phyloP scores from a whole-genome alignment of 1,140 invertebrate species.

The Mamestra configurata region DNA sequence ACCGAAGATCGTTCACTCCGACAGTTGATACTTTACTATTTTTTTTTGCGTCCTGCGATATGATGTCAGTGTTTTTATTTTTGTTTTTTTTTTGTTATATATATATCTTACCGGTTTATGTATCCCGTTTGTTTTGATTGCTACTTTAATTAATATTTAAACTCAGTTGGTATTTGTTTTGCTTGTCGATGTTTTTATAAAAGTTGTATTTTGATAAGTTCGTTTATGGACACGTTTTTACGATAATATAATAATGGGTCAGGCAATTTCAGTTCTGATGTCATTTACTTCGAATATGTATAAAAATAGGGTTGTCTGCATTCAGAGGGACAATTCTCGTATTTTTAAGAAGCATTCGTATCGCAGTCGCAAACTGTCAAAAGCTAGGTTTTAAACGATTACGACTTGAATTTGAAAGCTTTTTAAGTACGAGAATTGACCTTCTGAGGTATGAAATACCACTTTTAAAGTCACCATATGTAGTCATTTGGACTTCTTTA shows the following conservation, averaged over 20 bases:
- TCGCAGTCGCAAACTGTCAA: too few relatives aligned
- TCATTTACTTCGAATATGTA: not conserved
- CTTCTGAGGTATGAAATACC: not conserved
- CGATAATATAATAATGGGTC: conserved; percentile 2
- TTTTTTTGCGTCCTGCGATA: conserved; percentile 71
- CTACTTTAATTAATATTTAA: conserved; percentile 35
- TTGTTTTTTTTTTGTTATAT: conserved; percentile 54
- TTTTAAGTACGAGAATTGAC: too few relatives aligned
- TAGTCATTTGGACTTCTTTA: not conserved
- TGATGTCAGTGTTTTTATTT: conserved; percentile 78
- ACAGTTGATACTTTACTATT: conserved; percentile 46
- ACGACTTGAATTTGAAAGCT: too few relatives aligned
- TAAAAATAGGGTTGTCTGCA: not conserved
- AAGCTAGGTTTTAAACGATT: too few relatives aligned
- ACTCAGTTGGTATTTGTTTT: conserved; percentile 1
- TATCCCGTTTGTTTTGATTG: conserved; percentile 49
- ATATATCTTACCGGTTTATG: conserved; percentile 48
- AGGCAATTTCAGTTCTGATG: not conserved
- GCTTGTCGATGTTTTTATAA: conserved; percentile 8
- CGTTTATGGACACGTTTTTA: conserved; percentile 14
- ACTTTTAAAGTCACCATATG: not conserved
- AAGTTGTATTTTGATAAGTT: conserved; percentile 29
- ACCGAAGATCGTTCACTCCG: conserved; percentile 80
- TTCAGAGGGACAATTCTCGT: too few relatives aligned
- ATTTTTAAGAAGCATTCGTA: too few relatives aligned